Evolutionary conservation across 2,113 vertebrate genomes (phyloP).

Genomic region (Philantomba maxwellii): DNA sequence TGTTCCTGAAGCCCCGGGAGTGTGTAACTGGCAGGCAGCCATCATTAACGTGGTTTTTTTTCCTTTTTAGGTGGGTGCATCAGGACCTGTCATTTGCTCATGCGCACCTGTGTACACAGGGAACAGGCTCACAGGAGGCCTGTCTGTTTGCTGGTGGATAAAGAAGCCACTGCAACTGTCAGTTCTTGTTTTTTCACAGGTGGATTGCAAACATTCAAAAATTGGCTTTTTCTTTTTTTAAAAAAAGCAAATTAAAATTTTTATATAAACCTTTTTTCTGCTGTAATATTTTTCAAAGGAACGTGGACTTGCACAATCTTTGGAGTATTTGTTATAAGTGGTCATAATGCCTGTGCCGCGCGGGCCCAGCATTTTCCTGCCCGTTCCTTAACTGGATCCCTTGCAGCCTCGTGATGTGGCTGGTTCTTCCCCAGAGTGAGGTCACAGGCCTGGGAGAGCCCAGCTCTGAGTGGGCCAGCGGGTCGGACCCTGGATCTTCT

Average conservation of each 20-base stretch:
- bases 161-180: neutral
- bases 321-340: neutral
- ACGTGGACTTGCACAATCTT: neutral
- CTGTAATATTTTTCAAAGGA: neutral
- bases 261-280: neutral
- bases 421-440: neutral
- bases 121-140: neutral
- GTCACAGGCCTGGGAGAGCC: neutral
- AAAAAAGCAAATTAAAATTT: neutral
- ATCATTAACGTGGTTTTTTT: neutral
- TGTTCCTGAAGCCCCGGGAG: neutral
- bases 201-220: neutral
- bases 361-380: too few relatives aligned
- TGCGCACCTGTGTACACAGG: fast-evolving
- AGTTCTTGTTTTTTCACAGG: neutral
- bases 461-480: neutral
- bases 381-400: neutral
- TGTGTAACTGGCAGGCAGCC: neutral
- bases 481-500: neutral
- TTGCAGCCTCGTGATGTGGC: neutral
- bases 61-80: neutral
- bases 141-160: neutral
- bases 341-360: neutral
- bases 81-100: neutral
- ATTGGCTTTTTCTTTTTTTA: neutral